Conservation (phyloP, 2,113 vertebrate species). For the Plecotus auritus region DNA sequence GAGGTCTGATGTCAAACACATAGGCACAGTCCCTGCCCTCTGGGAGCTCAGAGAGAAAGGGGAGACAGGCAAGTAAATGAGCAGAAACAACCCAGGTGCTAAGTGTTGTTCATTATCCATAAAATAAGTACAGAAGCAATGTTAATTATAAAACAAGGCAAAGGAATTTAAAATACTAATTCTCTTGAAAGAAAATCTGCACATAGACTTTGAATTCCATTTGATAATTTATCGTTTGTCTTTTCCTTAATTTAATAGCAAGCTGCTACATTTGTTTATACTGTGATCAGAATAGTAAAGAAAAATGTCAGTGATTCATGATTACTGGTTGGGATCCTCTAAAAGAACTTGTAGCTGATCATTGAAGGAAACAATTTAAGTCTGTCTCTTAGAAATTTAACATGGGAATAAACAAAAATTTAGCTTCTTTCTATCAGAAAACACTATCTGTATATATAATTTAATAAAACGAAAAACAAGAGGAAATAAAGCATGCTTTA, state of each 20-base stretch:
- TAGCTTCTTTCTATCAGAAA: not conserved
- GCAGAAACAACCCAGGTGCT: not conserved
- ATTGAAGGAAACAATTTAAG: not conserved
- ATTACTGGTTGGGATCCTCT: not conserved
- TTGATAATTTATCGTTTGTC: not conserved
- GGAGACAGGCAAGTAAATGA: not conserved
- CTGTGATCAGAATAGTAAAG: not conserved
- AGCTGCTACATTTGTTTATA: not conserved
- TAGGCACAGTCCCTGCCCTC: not conserved
- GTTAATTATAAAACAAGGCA: not conserved
- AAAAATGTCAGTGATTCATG: not conserved
- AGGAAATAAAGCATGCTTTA: not conserved
- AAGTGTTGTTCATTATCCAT: not conserved
- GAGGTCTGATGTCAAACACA: not conserved
- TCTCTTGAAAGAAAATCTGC: slow-evolving; percentile 5
- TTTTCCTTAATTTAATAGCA: slow-evolving; percentile 4
- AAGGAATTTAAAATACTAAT: not conserved
- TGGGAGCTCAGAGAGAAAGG: not conserved
- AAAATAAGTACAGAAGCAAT: not conserved
- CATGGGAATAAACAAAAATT: not conserved
- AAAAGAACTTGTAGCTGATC: not conserved
- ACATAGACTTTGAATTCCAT: not conserved
- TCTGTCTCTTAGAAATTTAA: not conserved
- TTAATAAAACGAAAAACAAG: not conserved
- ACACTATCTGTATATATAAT: not conserved